phyloP scores from a whole-genome alignment of 2,888 invertebrate species.

The Eristalis arbustorum region DNA sequence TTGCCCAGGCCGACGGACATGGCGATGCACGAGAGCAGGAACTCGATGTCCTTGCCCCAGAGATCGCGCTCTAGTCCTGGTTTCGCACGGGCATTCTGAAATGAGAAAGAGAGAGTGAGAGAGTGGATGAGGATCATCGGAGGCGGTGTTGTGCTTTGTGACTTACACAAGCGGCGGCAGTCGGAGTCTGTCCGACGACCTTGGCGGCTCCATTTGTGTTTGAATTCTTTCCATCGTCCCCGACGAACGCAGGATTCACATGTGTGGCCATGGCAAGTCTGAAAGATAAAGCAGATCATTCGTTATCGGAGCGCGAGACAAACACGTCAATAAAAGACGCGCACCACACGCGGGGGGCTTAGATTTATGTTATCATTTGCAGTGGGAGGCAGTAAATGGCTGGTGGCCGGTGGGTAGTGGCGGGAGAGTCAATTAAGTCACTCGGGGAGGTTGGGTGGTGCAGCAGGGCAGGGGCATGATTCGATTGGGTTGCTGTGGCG shows the following conservation, averaged over 20 bases:
- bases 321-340: background rate
- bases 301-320: background rate
- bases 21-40: slow-evolving; percentile 80
- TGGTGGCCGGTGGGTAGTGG: background rate
- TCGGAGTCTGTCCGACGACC: slow-evolving; percentile 1
- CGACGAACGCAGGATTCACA: slow-evolving; percentile 77
- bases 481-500: too few relatives aligned
- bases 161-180: background rate
- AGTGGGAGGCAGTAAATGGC: background rate
- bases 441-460: background rate
- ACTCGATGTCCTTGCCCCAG: slow-evolving; percentile 80
- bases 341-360: background rate
- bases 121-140: background rate
- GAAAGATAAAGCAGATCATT: slow-evolving; percentile 24
- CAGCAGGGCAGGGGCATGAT: too few relatives aligned
- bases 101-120: background rate
- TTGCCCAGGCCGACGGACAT: slow-evolving; percentile 86
- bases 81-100: slow-evolving; percentile 48
- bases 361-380: background rate
- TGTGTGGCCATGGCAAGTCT: slow-evolving; percentile 70
- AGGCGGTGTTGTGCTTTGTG: background rate
- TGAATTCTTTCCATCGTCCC: slow-evolving; percentile 75
- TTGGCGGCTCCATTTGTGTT: slow-evolving; percentile 37
- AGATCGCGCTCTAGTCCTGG: slow-evolving; percentile 75
- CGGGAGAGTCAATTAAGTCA: background rate